Base-by-base conservation (phyloP, 1,140 invertebrate genomes). In the Cryptotermes secundus region DNA sequence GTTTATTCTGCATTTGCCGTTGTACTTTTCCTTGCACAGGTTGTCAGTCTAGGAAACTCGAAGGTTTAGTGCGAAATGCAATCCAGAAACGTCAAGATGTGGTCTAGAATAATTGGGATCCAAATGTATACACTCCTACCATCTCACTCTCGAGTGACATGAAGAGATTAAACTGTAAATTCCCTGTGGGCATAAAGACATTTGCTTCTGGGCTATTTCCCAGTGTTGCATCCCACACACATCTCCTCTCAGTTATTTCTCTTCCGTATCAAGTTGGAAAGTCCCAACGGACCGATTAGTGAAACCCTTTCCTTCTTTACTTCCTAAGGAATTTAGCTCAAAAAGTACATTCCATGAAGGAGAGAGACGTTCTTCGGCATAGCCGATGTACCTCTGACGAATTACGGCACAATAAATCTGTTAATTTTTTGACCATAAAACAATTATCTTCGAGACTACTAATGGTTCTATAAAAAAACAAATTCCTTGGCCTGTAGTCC, bases 181-280 rank as follows among this genome's bases (percentile, higher is more conserved):
- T 65, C 59, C 59, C 59, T 72, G 59, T 72, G 59, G 59, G 59
- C 59, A 31, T 72, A 72, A 72, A 72, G 59, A 72, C 59, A 72
- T 72, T 72, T 72, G 59, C 59, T 72, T 72, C n/a, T 1, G 59
- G 59, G 59, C n/a, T 72, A 72, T 72, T 72, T 72, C 59, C n/a
- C 59, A 72, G 14, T 72, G 59, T 72, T 72, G 31, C 31, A 72
- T 4, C 59, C 59, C 59, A 72, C n/a, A 31, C n/a, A 59, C 53
- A n/a, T n/a, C n/a, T n/a, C n/a, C n/a, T n/a, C n/a, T n/a, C n/a
- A 59, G 53, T 59, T 59, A 59, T 59, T 72, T 31, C 59, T 72
- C n/a, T 72, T 4, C 16, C 59, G 14, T 72, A 72, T 72, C 26
- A 72, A 72, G 59, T 72, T 72, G 31, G 59, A 72, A 10, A 72